Evolutionary conservation across 2,113 vertebrate species (phyloP).

Genomic region (Phylloscopus trochiloides): DNA sequence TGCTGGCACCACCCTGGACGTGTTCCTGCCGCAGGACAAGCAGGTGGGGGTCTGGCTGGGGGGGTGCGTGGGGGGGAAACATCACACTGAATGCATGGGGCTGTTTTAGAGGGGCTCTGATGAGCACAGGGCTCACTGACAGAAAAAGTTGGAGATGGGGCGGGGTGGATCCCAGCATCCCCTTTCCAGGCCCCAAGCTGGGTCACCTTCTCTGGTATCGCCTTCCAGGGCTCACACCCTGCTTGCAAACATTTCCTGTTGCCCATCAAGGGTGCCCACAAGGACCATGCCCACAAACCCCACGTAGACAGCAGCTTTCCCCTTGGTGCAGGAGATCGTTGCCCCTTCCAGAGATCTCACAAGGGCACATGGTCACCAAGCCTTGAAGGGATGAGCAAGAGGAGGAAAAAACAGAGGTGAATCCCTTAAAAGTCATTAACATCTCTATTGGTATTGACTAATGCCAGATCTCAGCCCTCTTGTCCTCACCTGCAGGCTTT

Average conservation of each 20-base stretch:
- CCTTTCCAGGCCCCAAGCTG: neutral
- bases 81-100: neutral
- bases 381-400: neutral
- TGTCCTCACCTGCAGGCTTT: neutral
- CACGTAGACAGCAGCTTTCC: neutral
- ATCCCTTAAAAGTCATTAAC: neutral
- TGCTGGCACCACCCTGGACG: fast-evolving
- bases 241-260: neutral
- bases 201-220: neutral
- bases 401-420: neutral
- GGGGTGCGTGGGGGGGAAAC: neutral
- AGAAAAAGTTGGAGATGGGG: neutral
- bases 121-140: neutral
- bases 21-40: neutral
- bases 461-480: neutral
- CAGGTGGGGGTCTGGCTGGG: neutral
- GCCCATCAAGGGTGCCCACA: neutral
- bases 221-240: neutral
- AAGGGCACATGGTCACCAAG: neutral
- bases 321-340: neutral
- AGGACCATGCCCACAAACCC: neutral
- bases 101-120: neutral
- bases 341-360: neutral
- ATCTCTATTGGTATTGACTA: neutral
- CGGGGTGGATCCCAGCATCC: neutral